These are phyloP conservation scores for Drosophila birchii DNA, from an alignment of 2,888 invertebrate genomes.

Conservation along the genomic window DNA sequence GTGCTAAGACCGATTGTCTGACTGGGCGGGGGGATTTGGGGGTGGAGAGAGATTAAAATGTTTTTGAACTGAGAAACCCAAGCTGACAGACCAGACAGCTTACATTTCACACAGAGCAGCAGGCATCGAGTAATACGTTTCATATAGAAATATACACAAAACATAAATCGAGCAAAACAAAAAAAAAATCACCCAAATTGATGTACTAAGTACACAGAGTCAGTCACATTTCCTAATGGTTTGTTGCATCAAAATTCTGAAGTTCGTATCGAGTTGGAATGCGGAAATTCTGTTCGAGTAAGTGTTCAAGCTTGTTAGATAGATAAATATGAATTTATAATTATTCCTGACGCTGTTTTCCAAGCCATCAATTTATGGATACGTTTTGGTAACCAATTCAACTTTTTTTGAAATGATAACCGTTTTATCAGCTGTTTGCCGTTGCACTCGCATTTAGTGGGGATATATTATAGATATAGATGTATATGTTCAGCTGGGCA, in stretches of 20 bases:
- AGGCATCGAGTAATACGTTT: conserved; percentile 22
- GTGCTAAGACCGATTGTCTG: conserved; percentile 20
- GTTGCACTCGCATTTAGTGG: conserved; percentile 4
- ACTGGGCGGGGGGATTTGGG: too few relatives aligned
- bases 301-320: conserved; percentile 30
- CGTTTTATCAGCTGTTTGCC: conserved; percentile 22
- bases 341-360: conserved; percentile 9
- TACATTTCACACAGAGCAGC: conserved; percentile 19
- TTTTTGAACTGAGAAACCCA: not conserved
- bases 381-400: conserved; percentile 1
- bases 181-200: conserved; percentile 18
- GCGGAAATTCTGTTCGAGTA: conserved; percentile 41
- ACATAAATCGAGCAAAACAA: not conserved
- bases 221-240: conserved; percentile 5
- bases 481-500: conserved; percentile 29
- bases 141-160: not conserved
- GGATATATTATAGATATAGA: not conserved
- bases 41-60: not conserved
- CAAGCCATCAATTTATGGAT: conserved; percentile 1
- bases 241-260: conserved; percentile 34
- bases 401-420: not conserved
- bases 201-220: conserved; percentile 6
- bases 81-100: not conserved
- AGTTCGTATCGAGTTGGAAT: conserved; percentile 34
- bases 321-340: conserved; percentile 27